A percentile compares a stretch with the other conserved stretches of the same genome.
These are phyloP conservation scores for Agrypnus murinus DNA, from an alignment of 2,888 invertebrate species.

Conservation along the genomic window DNA sequence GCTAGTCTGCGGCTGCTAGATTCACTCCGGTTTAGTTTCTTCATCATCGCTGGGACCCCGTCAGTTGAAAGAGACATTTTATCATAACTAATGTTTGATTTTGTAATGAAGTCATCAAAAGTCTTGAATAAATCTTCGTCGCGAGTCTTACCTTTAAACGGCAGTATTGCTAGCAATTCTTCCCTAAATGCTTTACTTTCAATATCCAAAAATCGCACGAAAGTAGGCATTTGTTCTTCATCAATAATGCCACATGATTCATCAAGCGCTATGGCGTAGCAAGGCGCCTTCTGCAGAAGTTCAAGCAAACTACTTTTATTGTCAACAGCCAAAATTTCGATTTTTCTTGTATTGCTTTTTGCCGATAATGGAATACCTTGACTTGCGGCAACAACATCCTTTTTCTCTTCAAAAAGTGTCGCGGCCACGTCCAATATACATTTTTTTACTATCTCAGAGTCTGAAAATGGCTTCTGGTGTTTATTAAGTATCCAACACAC, in stretches of 20 bases:
- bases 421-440: slow-evolving; percentile 51
- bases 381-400: slow-evolving; percentile 19
- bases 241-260: slow-evolving; percentile 53
- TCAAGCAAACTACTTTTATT: slow-evolving; percentile 4
- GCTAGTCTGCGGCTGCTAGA: too few relatives aligned
- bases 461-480: slow-evolving; percentile 56
- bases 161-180: slow-evolving; percentile 27
- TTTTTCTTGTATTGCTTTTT: slow-evolving; percentile 18
- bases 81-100: slow-evolving; percentile 32
- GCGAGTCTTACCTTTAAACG: slow-evolving; percentile 14
- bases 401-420: slow-evolving; percentile 49
- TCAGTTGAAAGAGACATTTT: slow-evolving; percentile 49
- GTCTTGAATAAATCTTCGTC: slow-evolving; percentile 54
- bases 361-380: slow-evolving; percentile 54
- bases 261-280: too few relatives aligned
- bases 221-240: slow-evolving; percentile 60
- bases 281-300: slow-evolving; percentile 19
- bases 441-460: slow-evolving; percentile 29
- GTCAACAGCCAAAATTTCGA: slow-evolving; percentile 19
- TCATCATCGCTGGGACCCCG: slow-evolving; percentile 55
- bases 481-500: slow-evolving; percentile 55
- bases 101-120: slow-evolving; percentile 51
- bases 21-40: slow-evolving; percentile 55
- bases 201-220: slow-evolving; percentile 56
- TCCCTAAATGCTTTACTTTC: slow-evolving; percentile 53